Conservation (phyloP, 2,888 invertebrate genomes). For the Steinernema carpocapsae region DNA sequence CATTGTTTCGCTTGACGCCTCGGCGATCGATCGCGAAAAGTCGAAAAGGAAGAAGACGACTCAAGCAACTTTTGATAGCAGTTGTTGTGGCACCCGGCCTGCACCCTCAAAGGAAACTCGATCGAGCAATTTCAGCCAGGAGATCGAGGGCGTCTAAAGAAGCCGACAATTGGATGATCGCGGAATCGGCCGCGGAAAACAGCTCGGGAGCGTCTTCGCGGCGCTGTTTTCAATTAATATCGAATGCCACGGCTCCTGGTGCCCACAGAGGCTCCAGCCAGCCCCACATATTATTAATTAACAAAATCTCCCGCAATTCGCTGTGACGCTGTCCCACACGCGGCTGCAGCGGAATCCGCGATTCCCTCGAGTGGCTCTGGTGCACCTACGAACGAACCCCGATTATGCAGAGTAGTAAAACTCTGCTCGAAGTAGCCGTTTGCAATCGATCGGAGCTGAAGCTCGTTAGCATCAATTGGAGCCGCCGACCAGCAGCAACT, state of each 20-base stretch:
- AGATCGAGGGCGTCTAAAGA: neutral
- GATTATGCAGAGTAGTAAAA: constrained; percentile 21
- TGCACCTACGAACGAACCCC: neutral
- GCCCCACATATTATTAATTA: constrained; percentile 21
- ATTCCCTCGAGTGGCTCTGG: neutral
- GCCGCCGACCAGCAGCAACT: neutral
- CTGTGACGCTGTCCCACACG: neutral
- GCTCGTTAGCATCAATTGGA: constrained; percentile 30
- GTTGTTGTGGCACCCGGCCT: constrained; percentile 16
- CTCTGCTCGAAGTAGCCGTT: constrained; percentile 2
- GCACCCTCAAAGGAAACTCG: neutral
- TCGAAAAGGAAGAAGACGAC: neutral
- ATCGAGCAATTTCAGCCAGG: neutral
- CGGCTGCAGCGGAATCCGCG: no score
- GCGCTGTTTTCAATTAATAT: constrained; percentile 22
- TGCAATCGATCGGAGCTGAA: constrained; percentile 22
- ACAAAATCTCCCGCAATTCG: constrained; percentile 2
- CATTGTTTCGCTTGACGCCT: constrained; percentile 11
- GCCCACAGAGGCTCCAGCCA: no score
- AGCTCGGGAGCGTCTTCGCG: neutral
- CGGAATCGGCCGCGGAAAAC: no score
- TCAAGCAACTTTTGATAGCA: constrained; percentile 33
- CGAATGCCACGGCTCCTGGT: neutral
- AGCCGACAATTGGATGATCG: no score
- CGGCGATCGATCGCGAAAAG: constrained; percentile 11